Base-by-base conservation (phyloP, 2,888 invertebrate genomes). In the Apamea epomidion region DNA sequence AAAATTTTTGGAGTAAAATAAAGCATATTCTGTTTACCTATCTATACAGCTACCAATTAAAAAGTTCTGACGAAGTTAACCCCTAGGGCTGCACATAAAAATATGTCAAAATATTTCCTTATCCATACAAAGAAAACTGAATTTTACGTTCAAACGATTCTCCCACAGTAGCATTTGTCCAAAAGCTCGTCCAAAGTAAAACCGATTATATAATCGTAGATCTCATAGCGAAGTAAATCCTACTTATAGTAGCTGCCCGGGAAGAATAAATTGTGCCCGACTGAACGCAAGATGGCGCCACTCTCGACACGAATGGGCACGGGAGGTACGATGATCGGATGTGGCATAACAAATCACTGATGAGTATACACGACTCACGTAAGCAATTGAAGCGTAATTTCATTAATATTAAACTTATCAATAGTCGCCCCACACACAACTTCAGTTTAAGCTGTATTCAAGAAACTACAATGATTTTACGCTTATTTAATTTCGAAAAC, bases 391-490 rank as follows among this genome's bases (percentile, higher is more conserved):
- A 14, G 8, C 2, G 18, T 18, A 12, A 3, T 25, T 18, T 32
- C 2, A 60, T 76, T 37, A 21, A 77, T n/a, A 32, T 54, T 1
- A n/a, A 69, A 78, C 21, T 12, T 74, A 69, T 71, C 71, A 65
- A 71, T 42, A 65, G 4, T 29, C 4, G 2, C 78, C n/a, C n/a
- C 51, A 58, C 10, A n/a, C 25, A 58, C n/a, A 25, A 25, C 25
- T 25, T 12, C 4, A 58, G 12, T n/a, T 25, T 25, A 25, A 25
- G 25, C 73, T 73, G 87, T 84, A 87, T 88, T 85, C 83, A 88
- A 90, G 89, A 87, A 91, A 90, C 90, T 87, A 90, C 89, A 88
- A 83, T 62, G 87, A 84, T 91, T 91, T 90, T 88, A 91, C 86
- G 88, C 89, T 85, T 84, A 78, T 68, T 85, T 86, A 80, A 84